Conservation (phyloP, 2,113 vertebrate genomes). For the Hylia prasina region DNA sequence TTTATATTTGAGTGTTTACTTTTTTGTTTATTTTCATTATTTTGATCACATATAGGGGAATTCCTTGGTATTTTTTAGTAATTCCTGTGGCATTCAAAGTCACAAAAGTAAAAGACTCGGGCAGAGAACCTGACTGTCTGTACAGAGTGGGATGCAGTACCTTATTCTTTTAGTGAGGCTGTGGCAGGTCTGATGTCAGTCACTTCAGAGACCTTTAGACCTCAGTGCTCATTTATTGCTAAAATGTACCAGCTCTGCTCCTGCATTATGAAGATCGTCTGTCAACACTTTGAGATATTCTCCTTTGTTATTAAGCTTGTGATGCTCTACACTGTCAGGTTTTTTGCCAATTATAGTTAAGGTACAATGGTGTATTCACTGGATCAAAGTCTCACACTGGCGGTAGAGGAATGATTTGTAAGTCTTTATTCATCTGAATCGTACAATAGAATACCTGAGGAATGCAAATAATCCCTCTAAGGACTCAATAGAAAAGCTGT, state of each 20-base stretch:
- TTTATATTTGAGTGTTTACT: background rate
- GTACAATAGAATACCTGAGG: conserved; percentile 95
- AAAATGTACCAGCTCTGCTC: conserved; percentile 85
- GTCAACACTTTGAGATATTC: conserved; percentile 93
- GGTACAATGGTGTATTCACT: conserved; percentile 99
- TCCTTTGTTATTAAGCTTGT: conserved; percentile 98
- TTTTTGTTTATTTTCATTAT: background rate
- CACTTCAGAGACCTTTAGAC: conserved; percentile 94
- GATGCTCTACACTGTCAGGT: conserved; percentile 96
- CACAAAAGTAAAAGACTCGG: conserved; percentile 68
- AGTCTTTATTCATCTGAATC: conserved; percentile 97
- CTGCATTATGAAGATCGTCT: conserved; percentile 99
- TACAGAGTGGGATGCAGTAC: conserved; percentile 76
- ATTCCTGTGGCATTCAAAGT: conserved; percentile 71
- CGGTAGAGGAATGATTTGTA: conserved; percentile 97
- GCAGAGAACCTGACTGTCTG: conserved; percentile 69
- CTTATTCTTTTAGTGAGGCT: conserved; percentile 81
- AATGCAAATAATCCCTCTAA: conserved; percentile 97
- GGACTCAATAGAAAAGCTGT: conserved; percentile 84
- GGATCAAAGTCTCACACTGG: conserved; percentile 98
- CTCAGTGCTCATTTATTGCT: conserved; percentile 94
- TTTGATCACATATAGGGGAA: conserved; percentile 24
- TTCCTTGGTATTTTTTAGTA: conserved; percentile 41
- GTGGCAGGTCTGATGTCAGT: conserved; percentile 94
- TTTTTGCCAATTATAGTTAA: conserved; percentile 99